These are phyloP conservation scores for Meghimatium bilineatum DNA, from an alignment of 2,888 invertebrate species.

Conservation along the genomic window DNA sequence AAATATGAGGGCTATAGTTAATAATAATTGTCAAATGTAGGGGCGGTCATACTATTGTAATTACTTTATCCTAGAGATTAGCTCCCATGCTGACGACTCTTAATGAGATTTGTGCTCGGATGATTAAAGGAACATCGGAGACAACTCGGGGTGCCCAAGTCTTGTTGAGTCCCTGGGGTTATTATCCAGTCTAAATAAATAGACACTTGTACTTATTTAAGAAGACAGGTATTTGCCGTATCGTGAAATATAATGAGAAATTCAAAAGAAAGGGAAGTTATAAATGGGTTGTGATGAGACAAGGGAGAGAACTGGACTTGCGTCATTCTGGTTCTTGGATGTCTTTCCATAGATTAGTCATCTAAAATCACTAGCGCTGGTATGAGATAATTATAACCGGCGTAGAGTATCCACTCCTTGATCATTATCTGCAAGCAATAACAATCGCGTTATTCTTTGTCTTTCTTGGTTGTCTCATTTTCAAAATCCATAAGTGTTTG, in stretches of 20 bases:
- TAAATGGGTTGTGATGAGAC: neutral
- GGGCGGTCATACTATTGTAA: conserved; percentile 29
- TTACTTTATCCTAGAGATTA: conserved; percentile 38
- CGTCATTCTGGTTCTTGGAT: neutral
- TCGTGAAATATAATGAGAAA: conserved; percentile 29
- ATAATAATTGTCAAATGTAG: conserved; percentile 24
- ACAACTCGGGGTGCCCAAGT: conserved; percentile 9
- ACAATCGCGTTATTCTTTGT: neutral
- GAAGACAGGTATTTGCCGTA: conserved; percentile 22
- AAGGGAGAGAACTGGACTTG: neutral
- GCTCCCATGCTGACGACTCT: conserved; percentile 23
- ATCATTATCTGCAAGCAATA: neutral
- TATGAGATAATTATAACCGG: neutral
- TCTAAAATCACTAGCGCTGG: neutral
- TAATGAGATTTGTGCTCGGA: conserved; percentile 40
- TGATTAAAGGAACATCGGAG: conserved; percentile 39
- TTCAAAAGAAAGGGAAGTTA: conserved; percentile 4
- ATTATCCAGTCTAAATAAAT: conserved; percentile 42
- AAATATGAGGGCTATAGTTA: neutral
- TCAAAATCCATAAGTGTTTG: neutral
- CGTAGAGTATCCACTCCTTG: neutral
- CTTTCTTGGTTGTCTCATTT: neutral
- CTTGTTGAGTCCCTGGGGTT: conserved; percentile 24
- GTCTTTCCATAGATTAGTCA: neutral
- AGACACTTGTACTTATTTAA: conserved; percentile 45